Conservation (phyloP, 2,888 invertebrate species). For the Flexamia atlantica region DNA sequence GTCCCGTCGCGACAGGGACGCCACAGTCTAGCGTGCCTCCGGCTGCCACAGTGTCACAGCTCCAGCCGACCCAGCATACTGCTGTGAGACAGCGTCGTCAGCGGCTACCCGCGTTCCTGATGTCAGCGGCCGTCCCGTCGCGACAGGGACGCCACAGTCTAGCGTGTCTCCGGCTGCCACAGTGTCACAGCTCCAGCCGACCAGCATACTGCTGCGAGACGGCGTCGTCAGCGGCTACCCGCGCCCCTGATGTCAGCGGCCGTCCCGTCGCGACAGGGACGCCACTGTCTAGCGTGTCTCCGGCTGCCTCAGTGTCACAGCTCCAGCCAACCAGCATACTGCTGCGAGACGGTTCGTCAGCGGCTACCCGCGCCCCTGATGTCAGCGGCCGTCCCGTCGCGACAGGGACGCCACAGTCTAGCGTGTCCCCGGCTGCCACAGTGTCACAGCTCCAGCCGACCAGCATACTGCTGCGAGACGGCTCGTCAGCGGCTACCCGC, state of each 20-base stretch:
- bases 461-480: neutral
- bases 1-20: constrained; percentile 46
- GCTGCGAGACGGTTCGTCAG: neutral
- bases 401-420: neutral
- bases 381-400: neutral
- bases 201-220: neutral
- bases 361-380: neutral
- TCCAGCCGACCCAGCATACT: neutral
- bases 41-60: no score
- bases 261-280: neutral
- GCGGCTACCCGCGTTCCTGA: neutral
- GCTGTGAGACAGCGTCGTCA: neutral
- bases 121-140: constrained; percentile 5
- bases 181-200: no score
- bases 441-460: neutral
- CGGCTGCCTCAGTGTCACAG: no score
- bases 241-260: neutral
- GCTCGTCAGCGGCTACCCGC: neutral
- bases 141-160: neutral
- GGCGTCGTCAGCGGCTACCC: neutral
- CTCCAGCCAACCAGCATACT: neutral
- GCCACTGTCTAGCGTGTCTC: neutral
- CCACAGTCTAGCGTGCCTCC: neutral
- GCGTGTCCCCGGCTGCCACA: neutral
- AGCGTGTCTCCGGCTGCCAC: neutral